phyloP scores from a whole-genome alignment of 2,888 invertebrate species.

The Choreutis nemorana region DNA sequence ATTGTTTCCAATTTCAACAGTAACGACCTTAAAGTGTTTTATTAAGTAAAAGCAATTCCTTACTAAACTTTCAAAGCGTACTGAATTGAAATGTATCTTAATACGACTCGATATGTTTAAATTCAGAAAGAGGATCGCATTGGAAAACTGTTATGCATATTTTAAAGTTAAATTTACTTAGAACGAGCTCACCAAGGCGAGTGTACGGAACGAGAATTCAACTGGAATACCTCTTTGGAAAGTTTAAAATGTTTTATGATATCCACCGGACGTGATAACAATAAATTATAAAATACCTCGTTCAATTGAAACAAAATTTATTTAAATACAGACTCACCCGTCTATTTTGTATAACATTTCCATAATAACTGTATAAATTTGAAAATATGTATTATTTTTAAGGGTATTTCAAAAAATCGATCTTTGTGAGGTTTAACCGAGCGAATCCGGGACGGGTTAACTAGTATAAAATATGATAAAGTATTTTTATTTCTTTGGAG shows the following conservation, averaged over 20 bases:
- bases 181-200: slow-evolving; percentile 26
- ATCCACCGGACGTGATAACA: slow-evolving; percentile 41
- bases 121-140: slow-evolving; percentile 57
- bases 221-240: slow-evolving; percentile 40
- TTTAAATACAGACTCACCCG: too few species aligned
- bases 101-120: slow-evolving; percentile 60
- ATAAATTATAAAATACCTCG: slow-evolving; percentile 29
- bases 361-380: too few species aligned
- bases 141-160: slow-evolving; percentile 66
- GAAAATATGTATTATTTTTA: too few species aligned
- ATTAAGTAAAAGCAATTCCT: slow-evolving; percentile 36
- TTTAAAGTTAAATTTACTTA: slow-evolving; percentile 65
- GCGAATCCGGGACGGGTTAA: too few species aligned
- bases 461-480: too few species aligned
- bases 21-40: too few species aligned
- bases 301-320: slow-evolving; percentile 30
- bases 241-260: slow-evolving; percentile 57
- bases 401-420: too few species aligned
- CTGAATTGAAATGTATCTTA: slow-evolving; percentile 62
- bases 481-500: slow-evolving; percentile 5
- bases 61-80: slow-evolving; percentile 37
- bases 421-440: too few species aligned
- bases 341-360: too few species aligned
- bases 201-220: slow-evolving; percentile 48
- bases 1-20: too few species aligned